Conservation (phyloP, 2,113 vertebrate species). For the Fregetta grallaria region DNA sequence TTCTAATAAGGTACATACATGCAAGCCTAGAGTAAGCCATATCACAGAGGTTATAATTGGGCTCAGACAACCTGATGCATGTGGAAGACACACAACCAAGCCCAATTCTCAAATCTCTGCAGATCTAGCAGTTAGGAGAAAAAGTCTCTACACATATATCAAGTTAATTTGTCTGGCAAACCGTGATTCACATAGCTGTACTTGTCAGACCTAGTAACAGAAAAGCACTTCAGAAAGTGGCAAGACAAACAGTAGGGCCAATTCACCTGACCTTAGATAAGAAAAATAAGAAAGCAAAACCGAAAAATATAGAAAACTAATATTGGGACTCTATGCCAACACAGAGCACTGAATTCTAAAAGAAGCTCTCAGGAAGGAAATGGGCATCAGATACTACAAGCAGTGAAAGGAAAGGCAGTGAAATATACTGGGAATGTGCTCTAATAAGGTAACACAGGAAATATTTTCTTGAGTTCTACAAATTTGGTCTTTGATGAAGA, state of each 20-base stretch:
- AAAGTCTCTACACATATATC: constrained; percentile 20
- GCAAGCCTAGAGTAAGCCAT: not conserved
- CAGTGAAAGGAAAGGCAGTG: not conserved
- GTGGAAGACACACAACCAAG: not conserved
- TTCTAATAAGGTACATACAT: not conserved
- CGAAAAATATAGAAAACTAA: not conserved
- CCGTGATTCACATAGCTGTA: not conserved
- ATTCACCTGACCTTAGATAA: constrained; percentile 10
- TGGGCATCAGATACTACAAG: not conserved
- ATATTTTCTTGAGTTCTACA: not conserved
- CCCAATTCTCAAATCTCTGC: not conserved
- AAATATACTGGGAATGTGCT: not conserved
- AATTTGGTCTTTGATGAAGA: not conserved
- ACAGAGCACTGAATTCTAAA: not conserved
- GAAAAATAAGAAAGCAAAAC: constrained; percentile 10
- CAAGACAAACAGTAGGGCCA: constrained; percentile 20
- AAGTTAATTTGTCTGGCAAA: constrained; percentile 41
- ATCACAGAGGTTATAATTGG: not conserved
- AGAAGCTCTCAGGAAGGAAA: not conserved
- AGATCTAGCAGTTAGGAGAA: not conserved
- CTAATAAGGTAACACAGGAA: not conserved
- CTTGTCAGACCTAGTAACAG: not conserved
- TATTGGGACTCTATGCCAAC: not conserved
- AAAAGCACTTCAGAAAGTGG: constrained; percentile 9
- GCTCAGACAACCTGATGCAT: not conserved